Conservation (phyloP, 2,888 invertebrate species). For the Onchidella celtica region DNA sequence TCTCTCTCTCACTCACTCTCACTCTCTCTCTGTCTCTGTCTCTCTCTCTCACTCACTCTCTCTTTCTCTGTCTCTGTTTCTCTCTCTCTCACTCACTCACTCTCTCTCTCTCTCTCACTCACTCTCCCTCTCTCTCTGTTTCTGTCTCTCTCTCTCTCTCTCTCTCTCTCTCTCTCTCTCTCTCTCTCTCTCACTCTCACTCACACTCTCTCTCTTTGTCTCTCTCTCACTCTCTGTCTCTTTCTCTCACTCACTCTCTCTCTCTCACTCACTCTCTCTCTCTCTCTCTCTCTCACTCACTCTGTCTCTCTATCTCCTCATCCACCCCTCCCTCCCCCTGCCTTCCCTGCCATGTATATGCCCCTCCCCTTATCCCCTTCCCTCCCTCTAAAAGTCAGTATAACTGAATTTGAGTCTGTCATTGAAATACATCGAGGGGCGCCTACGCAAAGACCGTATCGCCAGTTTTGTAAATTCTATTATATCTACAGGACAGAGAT, state of each 20-base stretch:
- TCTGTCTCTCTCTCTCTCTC: slow-evolving; percentile 18
- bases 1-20: slow-evolving; percentile 3
- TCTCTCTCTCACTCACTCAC: not conserved
- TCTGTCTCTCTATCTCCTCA: not conserved
- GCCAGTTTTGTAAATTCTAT: too few species aligned
- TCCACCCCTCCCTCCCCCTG: not conserved
- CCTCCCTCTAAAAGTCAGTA: too few species aligned
- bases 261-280: not conserved
- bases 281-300: slow-evolving; percentile 2
- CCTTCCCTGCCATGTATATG: not conserved
- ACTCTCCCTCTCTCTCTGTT: not conserved
- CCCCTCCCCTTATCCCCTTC: not conserved
- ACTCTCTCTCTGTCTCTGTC: slow-evolving; percentile 2
- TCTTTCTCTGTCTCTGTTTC: not conserved
- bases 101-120: slow-evolving; percentile 19
- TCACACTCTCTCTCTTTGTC: not conserved
- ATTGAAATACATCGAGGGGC: too few species aligned
- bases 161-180: slow-evolving; percentile 13
- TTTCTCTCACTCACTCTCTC: not conserved
- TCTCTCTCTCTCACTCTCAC: not conserved
- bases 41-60: not conserved
- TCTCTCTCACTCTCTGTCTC: not conserved
- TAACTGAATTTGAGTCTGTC: too few species aligned
- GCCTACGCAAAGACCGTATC: too few species aligned
- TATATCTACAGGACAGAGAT: too few species aligned